Evolutionary conservation across 1,140 invertebrate species (phyloP).

Genomic region (Megalonaias nervosa): DNA sequence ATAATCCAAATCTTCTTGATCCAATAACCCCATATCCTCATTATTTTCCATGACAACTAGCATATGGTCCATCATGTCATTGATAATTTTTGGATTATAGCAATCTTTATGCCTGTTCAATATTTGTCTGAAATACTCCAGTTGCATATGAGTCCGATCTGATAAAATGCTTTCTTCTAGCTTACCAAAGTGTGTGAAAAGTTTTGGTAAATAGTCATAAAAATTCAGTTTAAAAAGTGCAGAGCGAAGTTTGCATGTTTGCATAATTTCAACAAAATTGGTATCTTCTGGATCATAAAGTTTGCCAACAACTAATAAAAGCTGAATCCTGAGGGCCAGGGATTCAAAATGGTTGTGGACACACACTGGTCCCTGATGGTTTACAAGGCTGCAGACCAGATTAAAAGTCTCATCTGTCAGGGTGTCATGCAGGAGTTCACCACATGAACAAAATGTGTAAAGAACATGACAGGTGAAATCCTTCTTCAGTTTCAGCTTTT

Average conservation of each 20-base stretch:
- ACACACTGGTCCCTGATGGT: slow-evolving; percentile 43
- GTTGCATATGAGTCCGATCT: slow-evolving; percentile 30
- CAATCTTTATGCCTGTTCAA: slow-evolving; percentile 58
- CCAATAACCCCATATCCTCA: slow-evolving; percentile 50
- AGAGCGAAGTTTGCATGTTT: slow-evolving; percentile 43
- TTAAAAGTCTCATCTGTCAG: slow-evolving; percentile 45
- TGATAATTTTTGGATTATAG: slow-evolving; percentile 48
- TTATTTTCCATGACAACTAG: slow-evolving; percentile 56
- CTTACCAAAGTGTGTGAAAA: slow-evolving; percentile 42
- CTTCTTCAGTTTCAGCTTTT: slow-evolving; percentile 36
- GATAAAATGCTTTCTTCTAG: slow-evolving; percentile 32
- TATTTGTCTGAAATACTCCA: slow-evolving; percentile 43
- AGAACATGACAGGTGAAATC: slow-evolving; percentile 48
- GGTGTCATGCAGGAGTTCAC: slow-evolving; percentile 42
- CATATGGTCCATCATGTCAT: slow-evolving; percentile 56
- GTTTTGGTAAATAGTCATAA: slow-evolving; percentile 38
- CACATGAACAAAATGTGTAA: slow-evolving; percentile 39
- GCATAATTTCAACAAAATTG: slow-evolving; percentile 48
- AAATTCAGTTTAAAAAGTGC: slow-evolving; percentile 28
- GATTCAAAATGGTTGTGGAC: slow-evolving; percentile 43
- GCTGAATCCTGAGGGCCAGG: slow-evolving; percentile 52
- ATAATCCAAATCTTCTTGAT: slow-evolving; percentile 52
- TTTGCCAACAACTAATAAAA: slow-evolving; percentile 56
- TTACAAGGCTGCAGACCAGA: slow-evolving; percentile 41
- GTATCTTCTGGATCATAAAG: slow-evolving; percentile 45